Conservation (phyloP, 37 sponge, comb jelly and placozoan species). For the Spongilla lacustris region DNA sequence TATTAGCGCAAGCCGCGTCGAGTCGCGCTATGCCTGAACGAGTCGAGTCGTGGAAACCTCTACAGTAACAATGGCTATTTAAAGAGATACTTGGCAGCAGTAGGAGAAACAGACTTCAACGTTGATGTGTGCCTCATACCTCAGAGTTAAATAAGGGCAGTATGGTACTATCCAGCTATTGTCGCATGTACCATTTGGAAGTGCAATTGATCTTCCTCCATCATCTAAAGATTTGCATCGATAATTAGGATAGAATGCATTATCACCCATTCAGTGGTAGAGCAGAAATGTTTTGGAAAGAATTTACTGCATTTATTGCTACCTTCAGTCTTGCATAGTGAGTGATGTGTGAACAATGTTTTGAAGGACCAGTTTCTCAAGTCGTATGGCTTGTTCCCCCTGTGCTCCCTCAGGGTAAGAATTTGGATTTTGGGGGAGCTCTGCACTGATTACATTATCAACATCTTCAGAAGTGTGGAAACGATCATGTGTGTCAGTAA, state of each 20-base stretch:
- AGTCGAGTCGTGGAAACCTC: too few relatives aligned
- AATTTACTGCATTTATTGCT: slow-evolving; percentile 28
- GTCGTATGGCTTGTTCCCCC: background rate
- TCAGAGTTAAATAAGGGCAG: slow-evolving; percentile 31
- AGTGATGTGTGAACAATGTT: slow-evolving; percentile 14
- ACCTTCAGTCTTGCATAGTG: slow-evolving; percentile 64
- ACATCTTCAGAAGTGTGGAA: slow-evolving; percentile 11
- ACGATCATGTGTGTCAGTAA: background rate
- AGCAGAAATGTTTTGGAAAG: slow-evolving; percentile 55
- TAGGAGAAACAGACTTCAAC: slow-evolving; percentile 54
- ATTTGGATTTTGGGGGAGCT: background rate
- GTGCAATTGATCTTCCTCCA: slow-evolving; percentile 12
- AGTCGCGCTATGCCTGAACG: too few relatives aligned
- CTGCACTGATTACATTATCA: slow-evolving; percentile 40
- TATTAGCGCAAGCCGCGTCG: too few relatives aligned
- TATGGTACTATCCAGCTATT: slow-evolving; percentile 66
- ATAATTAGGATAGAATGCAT: slow-evolving; percentile 53
- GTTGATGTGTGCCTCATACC: slow-evolving; percentile 43
- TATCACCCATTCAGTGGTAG: slow-evolving; percentile 21
- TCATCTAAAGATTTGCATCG: slow-evolving; percentile 40
- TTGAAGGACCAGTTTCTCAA: slow-evolving; percentile 43
- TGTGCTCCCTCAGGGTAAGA: slow-evolving; percentile 15
- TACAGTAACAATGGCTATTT: slow-evolving; percentile 44
- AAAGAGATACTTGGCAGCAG: slow-evolving; percentile 51
- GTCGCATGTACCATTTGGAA: slow-evolving; percentile 21